Evolutionary conservation across 2,888 invertebrate genomes (phyloP), one percentile per base, ranked within the genome.

Genomic region (Laothoe populi): DNA sequence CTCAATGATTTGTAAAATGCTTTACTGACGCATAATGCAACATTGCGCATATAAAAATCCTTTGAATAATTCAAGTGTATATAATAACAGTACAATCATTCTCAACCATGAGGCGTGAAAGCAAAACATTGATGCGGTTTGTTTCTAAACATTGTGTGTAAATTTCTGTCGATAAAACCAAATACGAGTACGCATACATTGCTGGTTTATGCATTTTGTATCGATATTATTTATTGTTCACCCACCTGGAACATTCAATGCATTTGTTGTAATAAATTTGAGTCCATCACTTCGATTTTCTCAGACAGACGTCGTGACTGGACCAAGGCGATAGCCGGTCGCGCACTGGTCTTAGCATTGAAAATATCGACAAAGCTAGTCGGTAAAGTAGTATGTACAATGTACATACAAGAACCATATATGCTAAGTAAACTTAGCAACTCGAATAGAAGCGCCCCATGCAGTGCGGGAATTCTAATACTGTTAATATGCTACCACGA

Each of bases 131-230:
- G 73, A 69, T 70, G 75, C 79, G 82, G 82, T 80, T 85, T 83
- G 82, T 83, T 84, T 84, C 83, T 82, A 81, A 86, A 87, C 88
- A 87, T 88, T 87, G 89, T 88, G 86, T 88, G 88, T 79, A 88
- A 88, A 89, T 88, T 77, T 81, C 69, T 79, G 73, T 75, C 82
- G 81, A 84, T 86, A 84, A 84, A 84, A 83, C 80, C 76, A 86
- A 86, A 87, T 84, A 85, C 74, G 71, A 76, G 68, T 73, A 70
- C 67, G 49, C 26, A 62, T 66, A 68, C 72, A 75, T 70, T 72
- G 72, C 70, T 73, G 79, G 74, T 79, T 78, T 73, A 71, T 75
- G 71, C 66, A 72, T 72, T 73, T 75, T 67, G 70, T 70, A 65
- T 66, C 62, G 48, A 63, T 68, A 53, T 69, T 70, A 69, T 74